Evolutionary conservation across 1,140 invertebrate genomes (phyloP).

Genomic region (Antheraea pernyi): DNA sequence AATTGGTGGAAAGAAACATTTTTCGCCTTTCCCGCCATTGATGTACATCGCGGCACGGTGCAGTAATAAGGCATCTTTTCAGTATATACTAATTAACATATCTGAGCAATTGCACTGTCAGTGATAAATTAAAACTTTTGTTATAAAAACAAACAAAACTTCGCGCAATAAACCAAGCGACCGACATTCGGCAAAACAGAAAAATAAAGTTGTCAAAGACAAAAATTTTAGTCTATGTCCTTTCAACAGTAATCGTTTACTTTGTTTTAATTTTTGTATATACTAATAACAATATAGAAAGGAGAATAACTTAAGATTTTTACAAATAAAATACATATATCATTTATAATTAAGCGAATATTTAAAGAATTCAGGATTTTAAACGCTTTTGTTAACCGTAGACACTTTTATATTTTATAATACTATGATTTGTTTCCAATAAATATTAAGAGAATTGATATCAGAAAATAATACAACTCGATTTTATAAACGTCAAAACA

Average conservation of each 20-base stretch:
- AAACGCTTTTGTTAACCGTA: too few relatives aligned
- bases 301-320: too few relatives aligned
- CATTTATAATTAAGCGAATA: too few relatives aligned
- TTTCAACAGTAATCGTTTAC: background rate
- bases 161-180: constrained; percentile 52
- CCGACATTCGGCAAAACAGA: constrained; percentile 48
- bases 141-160: constrained; percentile 66
- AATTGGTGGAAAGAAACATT: constrained; percentile 76
- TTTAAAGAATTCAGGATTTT: too few relatives aligned
- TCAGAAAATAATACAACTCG: background rate
- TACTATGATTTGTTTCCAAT: too few relatives aligned
- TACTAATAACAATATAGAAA: too few relatives aligned
- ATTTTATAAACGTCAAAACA: background rate
- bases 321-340: too few relatives aligned
- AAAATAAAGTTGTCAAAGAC: constrained; percentile 20
- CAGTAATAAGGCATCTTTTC: constrained; percentile 74
- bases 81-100: constrained; percentile 38
- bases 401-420: too few relatives aligned
- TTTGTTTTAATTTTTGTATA: too few relatives aligned
- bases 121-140: constrained; percentile 26
- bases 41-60: constrained; percentile 73
- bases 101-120: constrained; percentile 28
- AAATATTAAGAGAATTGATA: background rate
- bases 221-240: background rate
- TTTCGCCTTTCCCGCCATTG: constrained; percentile 73